Conservation (phyloP, 1,140 invertebrate species). For the Camponotus vicinus region DNA sequence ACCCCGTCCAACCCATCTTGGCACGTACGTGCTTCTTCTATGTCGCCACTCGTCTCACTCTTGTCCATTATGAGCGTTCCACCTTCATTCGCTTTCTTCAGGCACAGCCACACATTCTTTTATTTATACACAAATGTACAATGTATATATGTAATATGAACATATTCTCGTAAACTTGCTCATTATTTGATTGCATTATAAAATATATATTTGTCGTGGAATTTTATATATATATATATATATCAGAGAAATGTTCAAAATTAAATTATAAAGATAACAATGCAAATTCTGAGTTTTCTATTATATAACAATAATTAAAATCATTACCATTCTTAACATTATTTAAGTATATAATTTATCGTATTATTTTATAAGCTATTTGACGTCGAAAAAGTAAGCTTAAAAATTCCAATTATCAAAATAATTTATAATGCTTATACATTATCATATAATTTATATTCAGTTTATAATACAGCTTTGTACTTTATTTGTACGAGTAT, state of each 20-base stretch:
- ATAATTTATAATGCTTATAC: not conserved
- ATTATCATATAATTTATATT: slow-evolving; percentile 1
- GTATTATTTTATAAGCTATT: not conserved
- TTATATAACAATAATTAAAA: not conserved
- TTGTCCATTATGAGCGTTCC: slow-evolving; percentile 40
- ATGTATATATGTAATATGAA: not conserved
- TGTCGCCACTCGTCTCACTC: slow-evolving; percentile 27
- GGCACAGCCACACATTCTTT: not conserved
- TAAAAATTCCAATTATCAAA: not conserved
- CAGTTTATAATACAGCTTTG: not conserved
- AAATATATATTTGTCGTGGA: not conserved
- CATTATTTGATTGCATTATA: not conserved
- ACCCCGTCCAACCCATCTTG: slow-evolving; percentile 33
- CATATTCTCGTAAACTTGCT: not conserved
- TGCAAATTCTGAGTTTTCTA: not conserved
- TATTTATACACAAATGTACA: not conserved
- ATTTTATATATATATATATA: too few relatives aligned
- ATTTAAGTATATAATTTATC: not conserved
- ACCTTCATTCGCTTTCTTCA: slow-evolving; percentile 49
- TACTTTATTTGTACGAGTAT: too few relatives aligned
- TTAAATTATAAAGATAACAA: not conserved
- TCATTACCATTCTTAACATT: not conserved
- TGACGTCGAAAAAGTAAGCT: not conserved
- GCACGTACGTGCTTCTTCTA: slow-evolving; percentile 49
- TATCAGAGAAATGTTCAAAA: not conserved